These are phyloP conservation scores for Hoplodrina blanda DNA, from an alignment of 2,888 invertebrate species.

Conservation along the genomic window DNA sequence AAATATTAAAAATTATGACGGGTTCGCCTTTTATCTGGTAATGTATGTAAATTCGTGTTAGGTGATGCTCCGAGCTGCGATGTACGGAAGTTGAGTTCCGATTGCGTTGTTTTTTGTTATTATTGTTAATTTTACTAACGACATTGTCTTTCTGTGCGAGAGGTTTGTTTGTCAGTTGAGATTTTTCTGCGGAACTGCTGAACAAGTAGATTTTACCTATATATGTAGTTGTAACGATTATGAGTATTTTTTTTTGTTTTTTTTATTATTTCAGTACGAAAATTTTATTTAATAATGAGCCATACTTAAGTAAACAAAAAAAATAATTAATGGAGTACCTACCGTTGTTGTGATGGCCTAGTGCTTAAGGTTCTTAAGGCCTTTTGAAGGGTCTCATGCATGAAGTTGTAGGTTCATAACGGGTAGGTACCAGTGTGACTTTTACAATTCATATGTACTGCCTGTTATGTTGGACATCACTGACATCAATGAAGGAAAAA, in stretches of 20 bases:
- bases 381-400: no score
- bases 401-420: no score
- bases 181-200: background rate
- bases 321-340: no score
- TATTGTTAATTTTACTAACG: conserved; percentile 2
- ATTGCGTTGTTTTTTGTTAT: conserved; percentile 64
- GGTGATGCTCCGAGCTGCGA: conserved; percentile 68
- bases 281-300: background rate
- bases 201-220: no score
- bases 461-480: no score
- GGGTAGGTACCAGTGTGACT: no score
- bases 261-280: background rate
- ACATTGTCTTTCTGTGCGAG: background rate
- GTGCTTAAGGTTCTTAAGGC: no score
- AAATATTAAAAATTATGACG: conserved; percentile 89
- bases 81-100: conserved; percentile 69
- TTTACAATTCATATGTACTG: no score
- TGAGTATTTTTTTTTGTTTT: background rate
- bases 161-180: conserved; percentile 58
- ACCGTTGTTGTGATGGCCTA: no score
- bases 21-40: conserved; percentile 78
- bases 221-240: no score
- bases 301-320: no score
- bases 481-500: no score
- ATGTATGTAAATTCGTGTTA: conserved; percentile 85